A percentile compares a stretch with the other conserved stretches of the same genome.
These are phyloP conservation scores for Rhadinocentrus ornatus DNA, from an alignment of 2,797 vertebrate species.

Conservation along the genomic window DNA sequence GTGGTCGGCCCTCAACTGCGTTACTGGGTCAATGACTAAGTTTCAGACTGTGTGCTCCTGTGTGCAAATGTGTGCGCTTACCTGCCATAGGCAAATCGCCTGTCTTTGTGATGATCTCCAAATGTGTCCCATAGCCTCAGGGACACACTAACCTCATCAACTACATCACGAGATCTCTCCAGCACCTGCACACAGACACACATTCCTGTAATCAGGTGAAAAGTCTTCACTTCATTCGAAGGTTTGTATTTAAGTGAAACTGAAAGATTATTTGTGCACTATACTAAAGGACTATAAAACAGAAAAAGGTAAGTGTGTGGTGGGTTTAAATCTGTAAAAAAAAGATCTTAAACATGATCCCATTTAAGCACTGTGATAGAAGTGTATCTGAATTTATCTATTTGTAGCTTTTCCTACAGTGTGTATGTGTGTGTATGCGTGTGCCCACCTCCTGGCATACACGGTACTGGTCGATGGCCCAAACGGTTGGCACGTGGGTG, in stretches of 20 bases:
- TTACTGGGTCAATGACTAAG: conserved; percentile 59
- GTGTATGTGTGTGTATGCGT: conserved; percentile 21
- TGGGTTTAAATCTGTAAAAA: not conserved
- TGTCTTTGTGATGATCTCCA: conserved; percentile 91
- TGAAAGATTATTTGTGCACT: conserved; percentile 25
- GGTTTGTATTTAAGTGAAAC: conserved; percentile 23
- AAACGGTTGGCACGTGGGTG: conserved; percentile 93
- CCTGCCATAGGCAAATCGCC: conserved; percentile 90
- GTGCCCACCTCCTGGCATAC: conserved; percentile 91
- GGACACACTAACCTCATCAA: conserved; percentile 90
- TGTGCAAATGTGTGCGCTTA: conserved; percentile 58
- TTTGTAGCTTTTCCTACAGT: conserved; percentile 35
- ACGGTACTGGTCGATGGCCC: conserved; percentile 94
- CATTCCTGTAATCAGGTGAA: conserved; percentile 18
- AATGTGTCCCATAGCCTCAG: conserved; percentile 91
- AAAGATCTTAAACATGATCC: not conserved
- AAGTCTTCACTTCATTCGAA: conserved; percentile 9
- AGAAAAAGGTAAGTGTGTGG: not conserved
- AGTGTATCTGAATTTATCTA: conserved; percentile 31
- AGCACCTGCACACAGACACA: conserved; percentile 80
- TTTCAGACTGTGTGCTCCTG: not conserved
- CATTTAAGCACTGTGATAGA: conserved; percentile 1
- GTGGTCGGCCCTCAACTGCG: conserved; percentile 44
- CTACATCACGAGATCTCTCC: conserved; percentile 89
- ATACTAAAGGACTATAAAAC: not conserved